Base-by-base conservation (phyloP, 2,113 vertebrate species). In the Dolichotis patagonum region DNA sequence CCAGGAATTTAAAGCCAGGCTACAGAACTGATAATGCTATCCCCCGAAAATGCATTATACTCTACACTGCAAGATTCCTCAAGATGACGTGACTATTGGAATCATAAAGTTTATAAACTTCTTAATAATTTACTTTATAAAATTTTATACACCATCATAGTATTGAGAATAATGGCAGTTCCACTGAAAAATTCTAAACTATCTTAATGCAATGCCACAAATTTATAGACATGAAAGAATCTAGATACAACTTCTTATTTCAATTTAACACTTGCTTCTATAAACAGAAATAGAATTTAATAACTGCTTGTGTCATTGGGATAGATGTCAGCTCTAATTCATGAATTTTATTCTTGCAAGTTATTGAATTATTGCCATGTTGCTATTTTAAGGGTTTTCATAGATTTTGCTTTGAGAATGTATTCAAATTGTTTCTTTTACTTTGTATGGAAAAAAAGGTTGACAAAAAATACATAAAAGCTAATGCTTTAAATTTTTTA, bases 351-450 rank as follows among this genome's bases (percentile, higher is more conserved):
- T 93, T 96, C 95, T n/a, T 95, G 1, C 90, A 80, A 92, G 6
- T 82, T 96, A 56, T 32, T 87, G 5, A 94, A 96, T 96, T 97
- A 63, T 80, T 95, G 69, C 85, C 96, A 26, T 95, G 96, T 91
- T 97, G 77, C 69, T 97, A 97, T 97, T 97, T 97, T 22, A 88
- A 96, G 97, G 96, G 96, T 96, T 60, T 52, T 94, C 38, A 90
- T 32, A 78, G 54, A 49, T 84, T 96, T 97, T 98, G 69, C 78
- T 60, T 92, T 94, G 89, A 95, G 81, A 97, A 96, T 94, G 30
- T 20, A 54, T 92, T 94, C 92, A 26, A 13, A 30, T 88, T 95
- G 26, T 88, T 94, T 90, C 16, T 88, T 63, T 85, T 43, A 77
- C 20, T 49, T 97, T 95, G 11, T 96, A 38, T 88, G n/a, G 41